Percentiles rank a stretch among this genome's conserved stretches.
phyloP scores from a whole-genome alignment of 2,888 invertebrate genomes.

The Gibbula magus region DNA sequence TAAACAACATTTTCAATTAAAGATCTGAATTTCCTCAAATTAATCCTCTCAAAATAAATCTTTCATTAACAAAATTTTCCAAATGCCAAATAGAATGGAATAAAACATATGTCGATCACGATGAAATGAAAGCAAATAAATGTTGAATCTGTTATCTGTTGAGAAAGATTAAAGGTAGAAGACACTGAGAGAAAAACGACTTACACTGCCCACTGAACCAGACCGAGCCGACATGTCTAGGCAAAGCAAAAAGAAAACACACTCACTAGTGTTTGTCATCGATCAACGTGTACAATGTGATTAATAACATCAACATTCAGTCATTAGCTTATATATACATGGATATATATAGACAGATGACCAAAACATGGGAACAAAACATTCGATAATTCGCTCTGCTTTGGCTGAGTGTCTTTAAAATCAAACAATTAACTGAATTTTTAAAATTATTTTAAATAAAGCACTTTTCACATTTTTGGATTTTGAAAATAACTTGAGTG shows the following conservation, averaged over 20 bases:
- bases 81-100: neutral
- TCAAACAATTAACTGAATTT: too few relatives aligned
- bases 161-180: neutral
- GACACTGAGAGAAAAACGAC: conserved; percentile 6
- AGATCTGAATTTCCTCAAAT: too few relatives aligned
- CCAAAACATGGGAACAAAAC: too few relatives aligned
- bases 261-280: conserved; percentile 18
- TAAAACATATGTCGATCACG: neutral
- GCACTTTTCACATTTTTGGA: too few relatives aligned
- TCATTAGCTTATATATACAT: neutral
- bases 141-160: neutral
- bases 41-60: too few relatives aligned
- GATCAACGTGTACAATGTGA: neutral
- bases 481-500: too few relatives aligned
- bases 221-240: conserved; percentile 34
- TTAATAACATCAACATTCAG: neutral
- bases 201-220: conserved; percentile 36
- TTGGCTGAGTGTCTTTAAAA: too few relatives aligned
- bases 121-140: neutral
- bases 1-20: too few relatives aligned
- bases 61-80: too few relatives aligned
- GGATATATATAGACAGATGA: too few relatives aligned
- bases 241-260: conserved; percentile 30
- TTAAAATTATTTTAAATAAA: too few relatives aligned
- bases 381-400: too few relatives aligned